Evolutionary conservation across 2,113 vertebrate genomes (phyloP).

Genomic region (Vulpes ferrilata): DNA sequence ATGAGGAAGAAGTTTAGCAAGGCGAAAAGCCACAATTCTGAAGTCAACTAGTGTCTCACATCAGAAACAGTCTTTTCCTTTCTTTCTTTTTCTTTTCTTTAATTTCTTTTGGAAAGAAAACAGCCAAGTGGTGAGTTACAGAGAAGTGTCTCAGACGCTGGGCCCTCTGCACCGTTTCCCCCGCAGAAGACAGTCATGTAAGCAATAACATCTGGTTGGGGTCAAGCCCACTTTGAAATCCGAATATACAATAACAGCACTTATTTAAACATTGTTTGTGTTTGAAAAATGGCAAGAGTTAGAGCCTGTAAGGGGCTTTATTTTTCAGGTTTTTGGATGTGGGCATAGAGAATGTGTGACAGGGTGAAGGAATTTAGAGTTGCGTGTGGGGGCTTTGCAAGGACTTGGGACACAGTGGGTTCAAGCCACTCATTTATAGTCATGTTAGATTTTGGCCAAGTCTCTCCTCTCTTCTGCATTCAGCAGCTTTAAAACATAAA

Average conservation of each 20-base stretch:
- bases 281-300: slow-evolving; percentile 57
- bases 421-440: not conserved
- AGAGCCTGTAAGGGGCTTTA: not conserved
- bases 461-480: not conserved
- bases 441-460: not conserved
- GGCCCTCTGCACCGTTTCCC: slow-evolving; percentile 72
- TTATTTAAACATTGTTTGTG: slow-evolving; percentile 73
- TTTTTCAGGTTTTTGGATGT: slow-evolving; percentile 47
- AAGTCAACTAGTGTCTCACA: slow-evolving; percentile 82
- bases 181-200: slow-evolving; percentile 76
- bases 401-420: not conserved
- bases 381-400: not conserved
- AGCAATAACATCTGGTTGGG: slow-evolving; percentile 82
- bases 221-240: slow-evolving; percentile 78
- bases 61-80: slow-evolving; percentile 75
- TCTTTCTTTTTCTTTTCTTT: not conserved
- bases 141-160: slow-evolving; percentile 72
- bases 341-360: not conserved
- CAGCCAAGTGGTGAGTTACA: slow-evolving; percentile 72
- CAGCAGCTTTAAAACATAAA: not conserved
- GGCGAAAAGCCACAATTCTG: slow-evolving; percentile 80
- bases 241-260: slow-evolving; percentile 69
- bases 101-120: slow-evolving; percentile 29
- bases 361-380: not conserved
- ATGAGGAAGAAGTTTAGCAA: slow-evolving; percentile 69